Conservation (phyloP, 2,113 vertebrate genomes). For the Microcebus tavaratra region DNA sequence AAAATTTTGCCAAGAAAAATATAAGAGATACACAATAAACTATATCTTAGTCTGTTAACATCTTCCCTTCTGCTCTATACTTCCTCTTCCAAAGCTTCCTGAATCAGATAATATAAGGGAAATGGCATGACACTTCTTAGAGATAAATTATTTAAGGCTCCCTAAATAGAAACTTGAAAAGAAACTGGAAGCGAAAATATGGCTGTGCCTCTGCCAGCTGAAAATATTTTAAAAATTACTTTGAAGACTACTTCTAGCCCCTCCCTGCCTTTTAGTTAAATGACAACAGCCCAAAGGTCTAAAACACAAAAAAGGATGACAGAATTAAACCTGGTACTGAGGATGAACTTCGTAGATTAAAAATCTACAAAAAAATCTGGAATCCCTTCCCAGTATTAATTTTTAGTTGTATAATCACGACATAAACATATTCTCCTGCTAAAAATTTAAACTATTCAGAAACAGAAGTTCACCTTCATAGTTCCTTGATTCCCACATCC, state of each 20-base stretch:
- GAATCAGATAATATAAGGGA: neutral
- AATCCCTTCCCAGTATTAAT: neutral
- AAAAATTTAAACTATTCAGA: constrained; percentile 29
- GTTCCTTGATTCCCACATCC: neutral
- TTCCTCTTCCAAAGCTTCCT: constrained; percentile 39
- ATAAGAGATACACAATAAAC: neutral
- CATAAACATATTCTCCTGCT: neutral
- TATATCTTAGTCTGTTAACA: neutral
- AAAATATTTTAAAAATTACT: constrained; percentile 34
- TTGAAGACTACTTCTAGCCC: neutral
- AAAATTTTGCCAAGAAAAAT: neutral
- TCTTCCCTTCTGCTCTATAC: neutral
- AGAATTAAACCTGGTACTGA: neutral
- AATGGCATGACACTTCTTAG: constrained; percentile 7
- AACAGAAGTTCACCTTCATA: neutral
- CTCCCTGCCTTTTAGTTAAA: neutral
- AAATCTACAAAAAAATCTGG: neutral
- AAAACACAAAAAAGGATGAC: neutral
- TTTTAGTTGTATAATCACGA: constrained; percentile 23
- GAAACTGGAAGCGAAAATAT: constrained; percentile 56
- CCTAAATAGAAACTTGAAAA: constrained; percentile 53
- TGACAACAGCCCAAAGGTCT: neutral
- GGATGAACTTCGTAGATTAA: neutral
- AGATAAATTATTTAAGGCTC: constrained; percentile 48
- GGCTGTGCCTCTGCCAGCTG: constrained; percentile 1